Base-by-base conservation (phyloP, 2,113 vertebrate species). In the Eudorcas thomsonii region DNA sequence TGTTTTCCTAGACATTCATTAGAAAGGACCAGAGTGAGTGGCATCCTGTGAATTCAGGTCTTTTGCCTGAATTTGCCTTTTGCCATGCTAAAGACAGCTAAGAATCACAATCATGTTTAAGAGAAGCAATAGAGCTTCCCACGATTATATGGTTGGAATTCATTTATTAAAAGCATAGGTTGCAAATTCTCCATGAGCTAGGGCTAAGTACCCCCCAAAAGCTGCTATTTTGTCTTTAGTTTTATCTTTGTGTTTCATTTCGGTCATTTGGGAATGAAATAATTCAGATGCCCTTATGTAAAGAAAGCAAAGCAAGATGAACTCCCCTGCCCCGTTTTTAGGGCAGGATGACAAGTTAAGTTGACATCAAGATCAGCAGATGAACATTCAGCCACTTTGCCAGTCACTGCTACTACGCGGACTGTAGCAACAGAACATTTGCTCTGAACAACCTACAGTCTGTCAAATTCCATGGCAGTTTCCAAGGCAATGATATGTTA, bases 391-490 rank as follows among this genome's bases (percentile, higher is more conserved):
- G 92, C 88, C 97, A 57, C 96, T 89, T 87, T 97, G 90, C 67
- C 83, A 97, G 90, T 77, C 88, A 50, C 12, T 57, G 80, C 80
- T 94, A 82, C 87, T 80, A 57, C 71, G 30, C 11, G 67, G 97
- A 96, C 90, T 93, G 57, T 90, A 80, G 80, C 87, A 90, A 96
- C 92, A 95, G 80, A 97, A 96, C 97, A 86, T 96, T 98, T 96
- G 90, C 91, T 97, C 97, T 60, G 33, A 91, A 92, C 90, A 95
- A 96, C 90, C 91, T 98, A 81, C 88, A 94, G 96, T 84, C 98
- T 96, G 96, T 96, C 94, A 81, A 52, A 97, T 98, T 93, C 96
- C 96, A 95, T 30, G 78, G 97, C 93, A 93, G 97, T 95, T 97
- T 97, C 97, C 97, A 94, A 96, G 95, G 93, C 97, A 87, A 97